Evolutionary conservation across 2,113 vertebrate genomes (phyloP).

Genomic region (Tyrannus savana): DNA sequence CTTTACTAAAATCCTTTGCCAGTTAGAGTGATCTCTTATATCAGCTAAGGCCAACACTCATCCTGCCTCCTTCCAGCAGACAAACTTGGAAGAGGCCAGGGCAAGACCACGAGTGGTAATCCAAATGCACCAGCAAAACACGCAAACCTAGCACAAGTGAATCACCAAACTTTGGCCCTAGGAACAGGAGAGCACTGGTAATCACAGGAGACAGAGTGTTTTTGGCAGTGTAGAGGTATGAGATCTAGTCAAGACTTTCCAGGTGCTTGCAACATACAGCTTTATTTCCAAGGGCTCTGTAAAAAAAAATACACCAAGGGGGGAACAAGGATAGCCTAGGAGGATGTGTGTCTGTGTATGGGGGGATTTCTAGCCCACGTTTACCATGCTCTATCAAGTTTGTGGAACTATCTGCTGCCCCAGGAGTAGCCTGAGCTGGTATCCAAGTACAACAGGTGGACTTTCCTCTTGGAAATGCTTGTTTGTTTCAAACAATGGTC

Average conservation of each 20-base stretch:
- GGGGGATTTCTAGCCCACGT: neutral
- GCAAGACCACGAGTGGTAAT: neutral
- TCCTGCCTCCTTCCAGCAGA: neutral
- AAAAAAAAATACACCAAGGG: neutral
- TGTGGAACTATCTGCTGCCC: neutral
- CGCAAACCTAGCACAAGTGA: neutral
- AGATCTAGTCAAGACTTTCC: neutral
- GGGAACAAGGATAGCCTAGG: neutral
- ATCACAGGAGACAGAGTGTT: neutral
- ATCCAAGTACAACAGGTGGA: neutral
- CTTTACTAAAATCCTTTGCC: neutral
- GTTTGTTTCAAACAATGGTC: constrained; percentile 33
- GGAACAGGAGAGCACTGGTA: neutral
- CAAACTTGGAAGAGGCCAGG: neutral
- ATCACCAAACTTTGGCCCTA: neutral
- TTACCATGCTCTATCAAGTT: neutral
- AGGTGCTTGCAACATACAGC: neutral
- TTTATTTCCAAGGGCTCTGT: neutral
- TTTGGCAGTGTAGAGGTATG: neutral
- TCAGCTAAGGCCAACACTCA: neutral
- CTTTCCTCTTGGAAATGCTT: neutral
- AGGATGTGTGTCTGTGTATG: neutral
- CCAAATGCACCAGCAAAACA: neutral
- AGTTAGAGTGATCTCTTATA: neutral
- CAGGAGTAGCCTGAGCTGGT: neutral